A percentile compares a stretch with the other conserved stretches of the same genome.
phyloP scores from a whole-genome alignment of 2,888 invertebrate species.

The Ditula angustiorana region DNA sequence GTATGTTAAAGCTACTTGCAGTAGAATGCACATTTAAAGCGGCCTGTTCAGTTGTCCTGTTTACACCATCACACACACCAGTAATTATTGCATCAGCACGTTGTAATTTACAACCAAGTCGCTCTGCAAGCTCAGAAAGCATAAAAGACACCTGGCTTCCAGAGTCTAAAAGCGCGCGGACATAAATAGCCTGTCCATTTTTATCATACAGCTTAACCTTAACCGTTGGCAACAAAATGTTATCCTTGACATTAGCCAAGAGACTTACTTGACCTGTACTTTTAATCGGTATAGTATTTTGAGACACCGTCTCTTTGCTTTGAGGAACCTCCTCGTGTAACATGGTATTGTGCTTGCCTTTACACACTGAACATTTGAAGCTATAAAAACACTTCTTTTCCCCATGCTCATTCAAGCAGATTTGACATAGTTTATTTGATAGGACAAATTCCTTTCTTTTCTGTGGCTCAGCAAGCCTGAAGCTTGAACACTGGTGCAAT shows the following conservation, averaged over 20 bases:
- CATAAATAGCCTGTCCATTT: not conserved
- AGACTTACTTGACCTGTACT: not conserved
- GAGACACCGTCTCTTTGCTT: not conserved
- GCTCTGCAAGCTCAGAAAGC: not conserved
- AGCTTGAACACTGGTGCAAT: constrained; percentile 12
- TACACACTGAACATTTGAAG: constrained; percentile 13
- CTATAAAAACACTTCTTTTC: not conserved
- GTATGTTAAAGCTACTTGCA: not conserved
- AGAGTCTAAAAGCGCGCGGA: not conserved
- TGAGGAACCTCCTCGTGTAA: constrained; percentile 18
- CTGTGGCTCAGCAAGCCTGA: not conserved
- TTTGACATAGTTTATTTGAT: not conserved
- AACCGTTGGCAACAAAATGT: not conserved
- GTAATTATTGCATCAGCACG: not conserved
- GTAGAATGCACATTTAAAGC: not conserved
- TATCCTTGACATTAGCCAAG: not conserved
- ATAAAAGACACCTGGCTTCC: constrained; percentile 12
- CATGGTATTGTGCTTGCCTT: constrained; percentile 7
- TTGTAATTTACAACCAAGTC: not conserved
- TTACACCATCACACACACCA: constrained; percentile 12
- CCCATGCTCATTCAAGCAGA: constrained; percentile 8
- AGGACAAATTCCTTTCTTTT: not conserved
- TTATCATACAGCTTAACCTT: not conserved
- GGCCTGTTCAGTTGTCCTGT: not conserved
- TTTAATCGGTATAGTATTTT: not conserved